A percentile compares a stretch with the other conserved stretches of the same genome.
These are phyloP conservation scores for Hepsetus odoe DNA, from an alignment of 2,113 vertebrate genomes.

Conservation along the genomic window DNA sequence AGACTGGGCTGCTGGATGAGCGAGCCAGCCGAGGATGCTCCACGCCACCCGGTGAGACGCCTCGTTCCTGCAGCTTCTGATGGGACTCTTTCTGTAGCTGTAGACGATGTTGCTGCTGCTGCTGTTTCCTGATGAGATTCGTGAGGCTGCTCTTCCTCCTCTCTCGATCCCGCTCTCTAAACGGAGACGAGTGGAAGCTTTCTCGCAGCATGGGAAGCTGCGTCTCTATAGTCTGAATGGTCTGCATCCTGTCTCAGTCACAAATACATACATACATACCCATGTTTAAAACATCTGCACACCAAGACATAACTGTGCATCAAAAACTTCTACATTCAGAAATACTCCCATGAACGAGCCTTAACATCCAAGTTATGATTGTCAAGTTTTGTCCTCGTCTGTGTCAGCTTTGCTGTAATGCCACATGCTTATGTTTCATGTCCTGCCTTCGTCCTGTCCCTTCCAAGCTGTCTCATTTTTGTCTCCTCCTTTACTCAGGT, in stretches of 20 bases:
- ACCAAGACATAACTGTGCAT: no score
- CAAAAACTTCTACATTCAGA: no score
- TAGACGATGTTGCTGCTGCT: constrained; percentile 66
- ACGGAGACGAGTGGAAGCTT: constrained; percentile 75
- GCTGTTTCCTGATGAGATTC: constrained; percentile 67
- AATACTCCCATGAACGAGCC: no score
- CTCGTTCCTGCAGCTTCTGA: constrained; percentile 62
- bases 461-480: no score
- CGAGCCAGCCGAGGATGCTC: constrained; percentile 81
- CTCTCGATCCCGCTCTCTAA: constrained; percentile 64
- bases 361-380: no score
- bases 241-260: constrained; percentile 69
- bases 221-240: constrained; percentile 77
- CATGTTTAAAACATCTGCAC: no score
- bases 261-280: not conserved
- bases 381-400: no score
- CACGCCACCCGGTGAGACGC: constrained; percentile 68
- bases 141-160: constrained; percentile 73
- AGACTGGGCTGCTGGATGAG: constrained; percentile 82
- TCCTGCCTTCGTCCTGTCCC: no score
- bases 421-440: no score
- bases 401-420: no score
- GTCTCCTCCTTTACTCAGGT: no score
- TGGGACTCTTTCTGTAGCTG: constrained; percentile 62
- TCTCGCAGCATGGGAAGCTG: constrained; percentile 77